These are phyloP conservation scores for Taxidea taxus DNA, from an alignment of 2,113 vertebrate genomes.

Conservation along the genomic window DNA sequence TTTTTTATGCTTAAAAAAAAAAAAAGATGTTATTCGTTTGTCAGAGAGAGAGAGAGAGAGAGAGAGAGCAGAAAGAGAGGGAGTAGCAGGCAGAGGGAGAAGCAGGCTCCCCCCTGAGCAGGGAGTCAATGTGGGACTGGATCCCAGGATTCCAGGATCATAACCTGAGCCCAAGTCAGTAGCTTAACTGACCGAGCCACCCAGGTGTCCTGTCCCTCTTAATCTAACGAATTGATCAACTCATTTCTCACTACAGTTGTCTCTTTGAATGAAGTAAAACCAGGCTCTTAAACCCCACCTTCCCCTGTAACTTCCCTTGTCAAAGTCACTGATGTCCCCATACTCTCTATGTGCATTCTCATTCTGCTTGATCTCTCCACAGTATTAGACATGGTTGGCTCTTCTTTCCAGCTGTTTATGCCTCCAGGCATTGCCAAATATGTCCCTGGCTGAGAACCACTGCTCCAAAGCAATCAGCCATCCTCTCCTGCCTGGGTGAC, in stretches of 20 bases:
- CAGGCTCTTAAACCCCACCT: not conserved
- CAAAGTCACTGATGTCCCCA: not conserved
- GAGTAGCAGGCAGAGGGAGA: too few relatives aligned
- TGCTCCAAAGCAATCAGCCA: not conserved
- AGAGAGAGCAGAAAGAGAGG: too few relatives aligned
- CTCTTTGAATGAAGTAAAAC: not conserved
- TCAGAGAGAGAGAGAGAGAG: too few relatives aligned
- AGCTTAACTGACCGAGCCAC: too few relatives aligned
- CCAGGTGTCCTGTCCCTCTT: not conserved
- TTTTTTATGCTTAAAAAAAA: not conserved
- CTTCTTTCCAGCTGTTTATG: not conserved
- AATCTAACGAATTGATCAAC: not conserved
- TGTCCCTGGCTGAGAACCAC: not conserved
- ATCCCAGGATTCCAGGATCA: too few relatives aligned
- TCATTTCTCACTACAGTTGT: not conserved
- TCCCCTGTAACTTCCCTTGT: not conserved
- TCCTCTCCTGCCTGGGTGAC: not conserved
- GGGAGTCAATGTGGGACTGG: too few relatives aligned
- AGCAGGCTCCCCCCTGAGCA: too few relatives aligned
- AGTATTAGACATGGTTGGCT: not conserved
- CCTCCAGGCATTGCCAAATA: not conserved
- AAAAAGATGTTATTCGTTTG: too few relatives aligned
- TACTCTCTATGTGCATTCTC: not conserved
- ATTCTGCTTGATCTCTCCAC: not conserved
- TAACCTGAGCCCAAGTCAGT: too few relatives aligned